A percentile compares a stretch with the other conserved stretches of the same genome.
These are phyloP conservation scores for Pachyramphus minor DNA, from an alignment of 2,113 vertebrate species.

Conservation along the genomic window DNA sequence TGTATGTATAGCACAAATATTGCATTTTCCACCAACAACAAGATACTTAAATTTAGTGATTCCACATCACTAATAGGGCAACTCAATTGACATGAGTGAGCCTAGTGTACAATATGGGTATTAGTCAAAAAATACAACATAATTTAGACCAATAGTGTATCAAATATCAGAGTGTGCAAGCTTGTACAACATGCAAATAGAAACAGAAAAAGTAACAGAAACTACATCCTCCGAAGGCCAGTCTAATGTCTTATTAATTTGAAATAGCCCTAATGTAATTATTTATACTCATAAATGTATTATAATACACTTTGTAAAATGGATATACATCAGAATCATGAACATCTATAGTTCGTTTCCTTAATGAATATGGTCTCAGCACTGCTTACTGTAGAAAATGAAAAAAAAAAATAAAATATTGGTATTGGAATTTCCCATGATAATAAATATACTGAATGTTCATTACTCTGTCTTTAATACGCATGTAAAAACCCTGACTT, in stretches of 20 bases:
- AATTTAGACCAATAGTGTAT: not conserved
- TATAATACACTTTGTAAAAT: not conserved
- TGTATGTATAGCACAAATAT: not conserved
- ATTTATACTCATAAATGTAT: not conserved
- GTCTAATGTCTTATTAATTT: not conserved
- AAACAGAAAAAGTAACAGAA: not conserved
- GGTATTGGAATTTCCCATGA: not conserved
- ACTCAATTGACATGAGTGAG: not conserved
- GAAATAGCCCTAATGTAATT: not conserved
- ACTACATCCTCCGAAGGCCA: not conserved
- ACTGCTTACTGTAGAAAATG: not conserved
- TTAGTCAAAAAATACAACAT: not conserved
- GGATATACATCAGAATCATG: not conserved
- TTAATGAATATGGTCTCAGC: not conserved
- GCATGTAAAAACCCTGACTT: not conserved
- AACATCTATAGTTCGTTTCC: not conserved
- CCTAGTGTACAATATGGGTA: not conserved
- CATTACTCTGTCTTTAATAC: not conserved
- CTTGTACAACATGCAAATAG: not conserved
- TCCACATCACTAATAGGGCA: not conserved
- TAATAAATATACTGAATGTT: not conserved
- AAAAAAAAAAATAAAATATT: not conserved
- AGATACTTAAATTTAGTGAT: not conserved
- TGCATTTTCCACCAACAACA: not conserved
- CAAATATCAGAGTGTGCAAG: not conserved